Conservation (phyloP, 2,888 invertebrate genomes). For the Acrobasis repandana region DNA sequence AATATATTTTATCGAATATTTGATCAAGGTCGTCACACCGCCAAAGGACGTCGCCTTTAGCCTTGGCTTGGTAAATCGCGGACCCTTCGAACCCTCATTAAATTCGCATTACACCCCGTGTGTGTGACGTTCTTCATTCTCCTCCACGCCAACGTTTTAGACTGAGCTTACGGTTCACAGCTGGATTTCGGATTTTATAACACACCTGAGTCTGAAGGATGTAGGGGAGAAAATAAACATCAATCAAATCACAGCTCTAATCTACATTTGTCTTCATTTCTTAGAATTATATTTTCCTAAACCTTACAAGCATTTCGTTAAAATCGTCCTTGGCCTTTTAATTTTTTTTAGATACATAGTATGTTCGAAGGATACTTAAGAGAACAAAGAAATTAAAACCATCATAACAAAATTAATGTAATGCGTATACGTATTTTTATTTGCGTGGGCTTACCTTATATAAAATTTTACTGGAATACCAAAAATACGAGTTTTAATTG, state of each 20-base stretch:
- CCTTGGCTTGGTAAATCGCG: conserved; percentile 2
- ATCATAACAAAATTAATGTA: not conserved
- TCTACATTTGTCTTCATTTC: too few species aligned
- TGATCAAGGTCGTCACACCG: not conserved
- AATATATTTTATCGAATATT: too few species aligned
- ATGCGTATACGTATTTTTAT: not conserved
- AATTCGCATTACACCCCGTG: conserved; percentile 29
- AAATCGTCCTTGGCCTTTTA: too few species aligned
- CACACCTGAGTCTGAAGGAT: not conserved
- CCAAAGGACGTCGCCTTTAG: not conserved
- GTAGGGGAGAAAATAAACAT: not conserved
- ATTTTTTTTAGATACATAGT: too few species aligned
- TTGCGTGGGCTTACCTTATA: not conserved
- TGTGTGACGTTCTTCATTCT: conserved; percentile 30
- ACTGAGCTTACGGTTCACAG: not conserved
- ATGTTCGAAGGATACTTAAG: too few species aligned
- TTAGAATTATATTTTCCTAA: too few species aligned
- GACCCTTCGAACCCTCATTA: conserved; percentile 27
- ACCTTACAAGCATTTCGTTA: too few species aligned
- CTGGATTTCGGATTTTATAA: not conserved
- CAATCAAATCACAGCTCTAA: not conserved
- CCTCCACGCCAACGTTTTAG: conserved; percentile 12
- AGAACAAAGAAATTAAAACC: too few species aligned
- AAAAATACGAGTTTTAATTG: not conserved
- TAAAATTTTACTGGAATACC: not conserved